These are phyloP conservation scores for Linhomoeus sp. DNA, from an alignment of 2,888 invertebrate species.

Conservation along the genomic window DNA sequence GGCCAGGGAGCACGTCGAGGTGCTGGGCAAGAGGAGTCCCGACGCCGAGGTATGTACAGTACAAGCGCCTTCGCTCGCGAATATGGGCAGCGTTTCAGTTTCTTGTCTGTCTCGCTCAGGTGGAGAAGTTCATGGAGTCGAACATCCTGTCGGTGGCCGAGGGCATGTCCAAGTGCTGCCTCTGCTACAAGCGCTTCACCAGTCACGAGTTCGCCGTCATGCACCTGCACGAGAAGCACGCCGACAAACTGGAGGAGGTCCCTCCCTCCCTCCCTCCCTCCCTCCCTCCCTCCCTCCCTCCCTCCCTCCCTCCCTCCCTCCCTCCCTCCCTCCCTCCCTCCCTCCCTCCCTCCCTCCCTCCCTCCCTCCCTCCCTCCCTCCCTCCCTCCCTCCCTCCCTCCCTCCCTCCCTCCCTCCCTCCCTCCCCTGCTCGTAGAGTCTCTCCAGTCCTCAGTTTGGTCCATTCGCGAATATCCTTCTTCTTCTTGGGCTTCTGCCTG, in stretches of 20 bases:
- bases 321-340: no score
- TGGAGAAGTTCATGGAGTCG: slow-evolving; percentile 1
- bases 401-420: slow-evolving; percentile 29
- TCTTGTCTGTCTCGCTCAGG: no score
- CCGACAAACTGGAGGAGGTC: slow-evolving; percentile 4
- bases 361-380: no score
- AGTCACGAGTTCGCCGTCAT: slow-evolving; percentile 4
- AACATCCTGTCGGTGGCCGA: slow-evolving; percentile 4
- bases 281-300: no score
- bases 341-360: no score
- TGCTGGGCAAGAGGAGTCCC: slow-evolving; percentile 5
- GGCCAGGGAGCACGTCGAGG: slow-evolving; percentile 7
- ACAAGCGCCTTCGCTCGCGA: no score
- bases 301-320: no score
- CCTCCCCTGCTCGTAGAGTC: slow-evolving; percentile 73
- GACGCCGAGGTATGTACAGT: slow-evolving; percentile 1
- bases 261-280: not conserved
- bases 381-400: not conserved
- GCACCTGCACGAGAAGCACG: slow-evolving; percentile 7
- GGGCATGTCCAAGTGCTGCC: slow-evolving; percentile 6
- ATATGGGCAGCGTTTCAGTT: no score
- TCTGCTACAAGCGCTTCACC: slow-evolving; percentile 9
- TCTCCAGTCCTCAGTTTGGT: slow-evolving; percentile 82
- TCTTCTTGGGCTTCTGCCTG: slow-evolving; percentile 25
- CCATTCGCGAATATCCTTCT: slow-evolving; percentile 77